Evolutionary conservation across 2,888 invertebrate species (phyloP).

Genomic region (Phania funesta): DNA sequence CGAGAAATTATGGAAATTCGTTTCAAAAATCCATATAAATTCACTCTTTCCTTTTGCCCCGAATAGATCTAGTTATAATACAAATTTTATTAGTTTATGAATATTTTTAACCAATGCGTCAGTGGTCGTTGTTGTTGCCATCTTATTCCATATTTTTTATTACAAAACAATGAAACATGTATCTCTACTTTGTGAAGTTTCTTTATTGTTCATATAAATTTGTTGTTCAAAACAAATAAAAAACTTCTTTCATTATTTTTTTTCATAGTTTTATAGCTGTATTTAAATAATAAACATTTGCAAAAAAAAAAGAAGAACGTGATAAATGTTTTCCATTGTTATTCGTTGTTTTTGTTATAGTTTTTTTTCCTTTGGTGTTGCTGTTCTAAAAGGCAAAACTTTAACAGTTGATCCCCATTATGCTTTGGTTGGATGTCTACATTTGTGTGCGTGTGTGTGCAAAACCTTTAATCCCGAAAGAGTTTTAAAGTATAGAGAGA

Average conservation of each 20-base stretch:
- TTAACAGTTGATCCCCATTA: slow-evolving; percentile 24
- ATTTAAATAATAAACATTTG: slow-evolving; percentile 42
- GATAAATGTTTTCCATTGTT: slow-evolving; percentile 41
- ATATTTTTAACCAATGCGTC: too few relatives aligned
- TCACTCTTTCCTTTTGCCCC: too few relatives aligned
- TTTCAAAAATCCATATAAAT: too few relatives aligned
- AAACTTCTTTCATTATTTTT: slow-evolving; percentile 2
- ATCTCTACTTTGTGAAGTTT: slow-evolving; percentile 1
- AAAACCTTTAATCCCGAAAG: slow-evolving; percentile 1
- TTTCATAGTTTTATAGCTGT: slow-evolving; percentile 24
- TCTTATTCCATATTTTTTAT: background rate
- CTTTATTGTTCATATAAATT: slow-evolving; percentile 14
- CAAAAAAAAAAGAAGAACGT: background rate
- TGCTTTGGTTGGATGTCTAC: slow-evolving; percentile 3
- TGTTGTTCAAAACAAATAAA: slow-evolving; percentile 29
- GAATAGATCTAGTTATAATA: too few relatives aligned
- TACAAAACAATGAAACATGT: background rate
- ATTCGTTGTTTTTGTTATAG: background rate
- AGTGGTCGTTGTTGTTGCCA: background rate
- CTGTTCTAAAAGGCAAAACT: slow-evolving; percentile 5
- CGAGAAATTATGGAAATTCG: too few relatives aligned
- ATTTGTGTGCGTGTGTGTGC: background rate
- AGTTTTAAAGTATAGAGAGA: background rate
- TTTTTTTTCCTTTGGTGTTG: background rate
- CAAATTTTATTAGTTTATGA: too few relatives aligned